Evolutionary conservation across 1,140 invertebrate genomes (phyloP), one percentile per base, ranked within the genome.

Genomic region (Helicoverpa armigera): DNA sequence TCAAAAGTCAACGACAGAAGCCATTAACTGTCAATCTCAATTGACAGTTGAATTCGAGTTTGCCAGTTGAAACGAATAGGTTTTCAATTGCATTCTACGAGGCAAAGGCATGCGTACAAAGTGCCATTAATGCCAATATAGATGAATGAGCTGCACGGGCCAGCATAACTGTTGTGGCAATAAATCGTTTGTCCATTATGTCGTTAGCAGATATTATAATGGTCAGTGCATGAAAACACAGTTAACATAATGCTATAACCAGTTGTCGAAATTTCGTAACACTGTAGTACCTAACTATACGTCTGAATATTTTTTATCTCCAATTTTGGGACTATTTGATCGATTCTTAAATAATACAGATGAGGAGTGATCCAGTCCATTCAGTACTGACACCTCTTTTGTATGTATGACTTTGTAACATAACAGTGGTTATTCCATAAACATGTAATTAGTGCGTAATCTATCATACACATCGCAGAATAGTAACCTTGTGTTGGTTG

Each of bases 141-240:
- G 50, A 72, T 72, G 53, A 72, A 72, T 72, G 50, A 18, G 43
- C 67, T 23, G 35, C 69, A 51, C 50, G 69, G 50, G 23, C 13
- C 0, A 23, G 10, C 23, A 48, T 29, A 23, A 53, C 23, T 13
- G 50, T 29, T 48, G 29, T 31, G 69, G 69, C 23, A 31, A 72
- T 72, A 72, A 72, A 72, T 72, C 53, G 50, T 72, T 31, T 53
- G 69, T 54, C 53, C 69, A 54, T 72, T 72, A 72, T 72, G 50
- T 72, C 69, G 69, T 72, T 54, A 72, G 48, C 50, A 53, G 69
- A 72, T 72, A 23, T 23, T 23, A 72, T 53, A 54, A 51, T 16
- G 69, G 29, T 13, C 50, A 50, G 13, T 53, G 18, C 18, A 29
- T 53, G 31, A 35, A 31, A 48, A 70, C 10, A 70, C 48, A 29